Conservation (phyloP, 1,140 invertebrate species). For the Drosophila teissieri region DNA sequence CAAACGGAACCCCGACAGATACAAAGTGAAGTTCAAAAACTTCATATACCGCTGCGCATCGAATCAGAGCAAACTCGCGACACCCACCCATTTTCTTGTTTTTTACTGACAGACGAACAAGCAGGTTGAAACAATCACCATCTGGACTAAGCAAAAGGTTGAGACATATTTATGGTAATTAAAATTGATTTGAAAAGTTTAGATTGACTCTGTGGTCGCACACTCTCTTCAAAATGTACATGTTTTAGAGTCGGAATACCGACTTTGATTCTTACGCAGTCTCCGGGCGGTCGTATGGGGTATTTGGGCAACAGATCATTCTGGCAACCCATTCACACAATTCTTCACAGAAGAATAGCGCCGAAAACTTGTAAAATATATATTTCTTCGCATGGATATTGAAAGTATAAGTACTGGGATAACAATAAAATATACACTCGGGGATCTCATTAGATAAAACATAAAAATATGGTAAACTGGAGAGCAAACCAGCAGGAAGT, state of each 20-base stretch:
- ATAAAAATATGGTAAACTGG: constrained; percentile 50
- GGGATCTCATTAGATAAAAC: too few species aligned
- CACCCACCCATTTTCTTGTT: constrained; percentile 13
- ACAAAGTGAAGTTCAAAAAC: constrained; percentile 28
- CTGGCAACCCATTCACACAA: neutral
- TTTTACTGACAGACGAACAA: constrained; percentile 16
- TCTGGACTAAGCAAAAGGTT: constrained; percentile 57
- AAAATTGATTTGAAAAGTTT: constrained; percentile 84
- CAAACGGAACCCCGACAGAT: constrained; percentile 17
- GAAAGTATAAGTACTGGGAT: too few species aligned
- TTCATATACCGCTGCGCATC: constrained; percentile 24
- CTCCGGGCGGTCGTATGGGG: constrained; percentile 16
- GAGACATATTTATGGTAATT: constrained; percentile 82
- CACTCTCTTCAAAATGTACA: constrained; percentile 49
- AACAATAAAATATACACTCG: too few species aligned
- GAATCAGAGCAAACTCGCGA: constrained; percentile 56
- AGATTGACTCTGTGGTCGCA: constrained; percentile 73
- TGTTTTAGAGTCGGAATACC: constrained; percentile 49
- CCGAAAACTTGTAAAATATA: too few species aligned
- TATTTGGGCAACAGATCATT: constrained; percentile 25
- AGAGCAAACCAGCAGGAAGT: constrained; percentile 26
- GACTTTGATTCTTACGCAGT: constrained; percentile 28
- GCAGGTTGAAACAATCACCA: constrained; percentile 30
- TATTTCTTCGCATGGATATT: too few species aligned
- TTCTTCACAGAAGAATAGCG: neutral